Base-by-base conservation (phyloP, 2,888 invertebrate genomes). In the Acleris cristana region DNA sequence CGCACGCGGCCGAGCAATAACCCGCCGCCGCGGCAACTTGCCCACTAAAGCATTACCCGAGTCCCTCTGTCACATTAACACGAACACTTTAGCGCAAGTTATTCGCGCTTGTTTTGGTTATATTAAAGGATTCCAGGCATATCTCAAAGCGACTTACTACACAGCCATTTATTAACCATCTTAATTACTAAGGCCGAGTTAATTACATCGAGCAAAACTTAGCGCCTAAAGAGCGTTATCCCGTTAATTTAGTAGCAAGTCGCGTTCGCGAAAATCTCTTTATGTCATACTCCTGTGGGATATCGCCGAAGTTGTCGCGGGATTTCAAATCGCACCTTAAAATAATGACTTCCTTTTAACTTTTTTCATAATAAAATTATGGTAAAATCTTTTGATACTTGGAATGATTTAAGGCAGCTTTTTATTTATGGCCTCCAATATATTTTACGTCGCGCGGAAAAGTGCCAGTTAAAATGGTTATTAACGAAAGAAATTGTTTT, bases 81-180 rank as follows among this genome's bases (percentile, higher is more conserved):
- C 78, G 79, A 78, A 79, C 77, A 79, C 78, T 84, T 83, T 79
- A 80, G 77, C 78, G 80, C 77, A 79, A 85, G 82, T 83, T 84
- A 86, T 85, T 83, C 76, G 72, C 78, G 81, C 83, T 84, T 88
- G 86, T 88, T 90, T 88, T 83, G 86, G 86, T 86, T 85, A 85
- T 87, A 88, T 89, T 90, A 91, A 89, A 88, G 88, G 87, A 90
- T 90, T 90, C 89, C 84, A 82, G 79, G 85, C 87, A 88, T 90
- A 89, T 90, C 88, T 87, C 86, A 85, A 85, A 89, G 88, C 88
- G 86, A 86, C 87, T 90, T 84, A 85, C 84, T 82, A 89, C 89
- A 85, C 85, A 87, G 85, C 87, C 89, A 89, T 90, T 90, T 90
- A 92, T 90, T 88, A 91, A 89, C 87, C 88, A 89, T 89, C 89